phyloP scores from a whole-genome alignment of 2,888 invertebrate species.

The Agrochola lota region DNA sequence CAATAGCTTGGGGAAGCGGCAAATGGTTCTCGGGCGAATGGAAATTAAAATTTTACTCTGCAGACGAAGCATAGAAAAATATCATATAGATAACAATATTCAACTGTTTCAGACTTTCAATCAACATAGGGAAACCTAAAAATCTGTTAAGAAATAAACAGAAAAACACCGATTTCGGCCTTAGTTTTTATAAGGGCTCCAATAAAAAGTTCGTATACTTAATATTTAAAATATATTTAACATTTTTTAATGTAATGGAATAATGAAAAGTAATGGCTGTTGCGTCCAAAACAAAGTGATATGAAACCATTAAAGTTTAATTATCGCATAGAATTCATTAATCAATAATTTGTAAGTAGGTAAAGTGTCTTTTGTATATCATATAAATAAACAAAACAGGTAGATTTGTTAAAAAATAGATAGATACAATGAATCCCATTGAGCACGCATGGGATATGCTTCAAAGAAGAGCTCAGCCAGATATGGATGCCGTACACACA shows the following conservation, averaged over 20 bases:
- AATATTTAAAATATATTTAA: not conserved
- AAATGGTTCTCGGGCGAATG: not conserved
- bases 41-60: constrained; percentile 1
- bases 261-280: constrained; percentile 2
- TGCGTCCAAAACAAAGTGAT: not conserved
- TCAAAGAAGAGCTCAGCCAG: no score
- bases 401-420: not conserved
- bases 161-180: not conserved
- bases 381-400: not conserved
- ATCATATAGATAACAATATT: not conserved
- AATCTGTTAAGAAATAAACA: not conserved
- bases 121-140: not conserved
- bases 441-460: no score
- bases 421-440: no score
- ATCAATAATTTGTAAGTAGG: not conserved
- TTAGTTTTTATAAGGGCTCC: not conserved
- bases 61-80: not conserved
- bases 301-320: constrained; percentile 25
- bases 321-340: no score
- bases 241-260: not conserved
- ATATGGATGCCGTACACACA: no score
- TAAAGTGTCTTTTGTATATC: not conserved
- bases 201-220: not conserved
- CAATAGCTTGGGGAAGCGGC: not conserved
- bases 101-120: not conserved